A percentile compares a stretch with the other conserved stretches of the same genome.
phyloP scores from a whole-genome alignment of 2,797 vertebrate genomes.

The Eulemur albifrons region DNA sequence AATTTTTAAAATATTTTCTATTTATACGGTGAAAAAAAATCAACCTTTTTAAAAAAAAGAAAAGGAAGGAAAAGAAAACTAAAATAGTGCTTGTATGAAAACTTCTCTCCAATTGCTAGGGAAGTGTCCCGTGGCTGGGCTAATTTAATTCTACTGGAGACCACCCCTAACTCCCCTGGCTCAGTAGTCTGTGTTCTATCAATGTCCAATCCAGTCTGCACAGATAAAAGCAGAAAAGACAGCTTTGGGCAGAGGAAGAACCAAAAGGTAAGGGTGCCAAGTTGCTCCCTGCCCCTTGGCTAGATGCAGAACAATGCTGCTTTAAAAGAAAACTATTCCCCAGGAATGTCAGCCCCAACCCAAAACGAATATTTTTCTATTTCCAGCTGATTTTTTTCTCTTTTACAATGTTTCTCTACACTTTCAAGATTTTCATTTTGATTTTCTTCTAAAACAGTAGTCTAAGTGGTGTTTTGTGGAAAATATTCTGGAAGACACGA shows the following conservation, averaged over 20 bases:
- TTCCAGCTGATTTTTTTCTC: neutral
- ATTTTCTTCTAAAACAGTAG: conserved; percentile 30
- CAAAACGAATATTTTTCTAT: neutral
- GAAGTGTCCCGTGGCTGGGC: neutral
- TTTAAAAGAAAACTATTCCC: neutral
- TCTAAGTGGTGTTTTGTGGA: neutral
- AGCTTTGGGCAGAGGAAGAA: neutral
- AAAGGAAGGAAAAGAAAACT: neutral
- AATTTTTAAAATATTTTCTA: neutral
- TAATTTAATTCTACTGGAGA: neutral
- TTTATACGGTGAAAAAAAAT: neutral
- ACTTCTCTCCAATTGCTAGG: neutral
- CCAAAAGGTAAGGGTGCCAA: neutral
- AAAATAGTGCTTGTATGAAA: neutral
- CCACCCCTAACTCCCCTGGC: neutral
- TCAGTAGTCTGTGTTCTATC: neutral
- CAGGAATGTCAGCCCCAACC: neutral
- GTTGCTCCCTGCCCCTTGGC: neutral
- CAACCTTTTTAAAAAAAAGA: neutral
- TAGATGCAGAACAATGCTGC: neutral
- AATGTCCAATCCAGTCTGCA: neutral
- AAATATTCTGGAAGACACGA: neutral
- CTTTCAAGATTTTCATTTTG: conserved; percentile 12
- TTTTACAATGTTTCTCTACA: neutral
- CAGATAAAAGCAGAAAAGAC: conserved; percentile 10